Evolutionary conservation across 2,797 vertebrate species (phyloP), one percentile per base, ranked within the genome.

Genomic region (Psittacula echo): DNA sequence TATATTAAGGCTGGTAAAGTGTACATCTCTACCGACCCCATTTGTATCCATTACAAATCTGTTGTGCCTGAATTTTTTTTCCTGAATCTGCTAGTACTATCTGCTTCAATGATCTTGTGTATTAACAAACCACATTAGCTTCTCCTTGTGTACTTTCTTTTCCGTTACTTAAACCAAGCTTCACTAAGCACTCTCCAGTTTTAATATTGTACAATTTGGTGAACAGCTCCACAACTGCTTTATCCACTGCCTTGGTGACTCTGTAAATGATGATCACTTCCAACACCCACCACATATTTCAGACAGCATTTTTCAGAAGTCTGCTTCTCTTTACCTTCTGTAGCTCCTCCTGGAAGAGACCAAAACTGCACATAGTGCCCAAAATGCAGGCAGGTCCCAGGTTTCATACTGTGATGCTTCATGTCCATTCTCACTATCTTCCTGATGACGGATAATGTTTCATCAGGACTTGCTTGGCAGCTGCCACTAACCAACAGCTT

Each of bases 361-460:
- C 37, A 67, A 64, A 86, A 56, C 51, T 10, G 15, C 0, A 0
- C 13, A 41, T 5, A 54, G 41, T 2, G 58, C 7, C 21, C 13
- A 58, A 48, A 7, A 47, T 1, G 2, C 0, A 0, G 16, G 51
- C 44, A 67, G 19, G 23, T 76, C 60, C 41, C 34, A 42, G 13
- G 24, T 74, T 60, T 74, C 56, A 51, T 6, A 45, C 8, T 77
- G 9, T 3, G 19, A 41, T 12, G n/a, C 8, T 26, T 74, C 19
- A 29, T 71, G 21, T 6, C 70, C 54, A 44, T 77, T 71, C 47
- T 80, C 67, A 58, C 21, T 11, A 0, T 24, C 13, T 73, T 77
- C 41, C 34, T 51, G 41, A 48, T 0, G 9, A 86, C 2, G 2
- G 24, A 47, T 32, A 70, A 37, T 0, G 7, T 18, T 74, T 65